Percentiles rank a stretch among this genome's conserved stretches.
These are phyloP conservation scores for Meloidogyne floridensis DNA, from an alignment of 1,140 invertebrate genomes.

Conservation along the genomic window DNA sequence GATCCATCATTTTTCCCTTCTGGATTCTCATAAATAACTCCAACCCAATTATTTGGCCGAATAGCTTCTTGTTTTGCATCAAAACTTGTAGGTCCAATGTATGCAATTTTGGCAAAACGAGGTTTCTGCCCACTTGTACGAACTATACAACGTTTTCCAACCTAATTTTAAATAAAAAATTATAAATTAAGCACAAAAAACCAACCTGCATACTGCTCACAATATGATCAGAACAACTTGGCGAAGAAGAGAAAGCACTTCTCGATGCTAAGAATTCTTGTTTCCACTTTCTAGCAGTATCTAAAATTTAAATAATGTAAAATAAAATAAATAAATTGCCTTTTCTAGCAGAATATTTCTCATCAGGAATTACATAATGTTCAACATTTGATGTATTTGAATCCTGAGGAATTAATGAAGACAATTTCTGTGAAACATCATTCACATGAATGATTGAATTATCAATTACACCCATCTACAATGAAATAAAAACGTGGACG, in stretches of 20 bases:
- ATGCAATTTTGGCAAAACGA: slow-evolving; percentile 31
- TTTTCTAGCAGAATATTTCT: slow-evolving; percentile 41
- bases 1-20: slow-evolving; percentile 43
- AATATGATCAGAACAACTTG: neutral
- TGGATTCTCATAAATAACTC: slow-evolving; percentile 41
- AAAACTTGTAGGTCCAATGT: slow-evolving; percentile 41
- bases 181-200: neutral
- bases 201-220: slow-evolving; percentile 5
- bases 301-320: slow-evolving; percentile 30
- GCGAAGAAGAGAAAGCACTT: neutral
- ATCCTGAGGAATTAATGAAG: neutral
- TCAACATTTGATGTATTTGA: neutral
- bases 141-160: slow-evolving; percentile 38
- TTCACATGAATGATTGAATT: slow-evolving; percentile 31
- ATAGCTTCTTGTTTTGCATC: neutral
- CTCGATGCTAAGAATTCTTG: slow-evolving; percentile 27
- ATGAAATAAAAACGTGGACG: neutral
- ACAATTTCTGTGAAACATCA: neutral
- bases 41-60: slow-evolving; percentile 34
- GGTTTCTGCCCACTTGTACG: slow-evolving; percentile 19
- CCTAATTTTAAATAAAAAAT: slow-evolving; percentile 9
- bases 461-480: slow-evolving; percentile 32
- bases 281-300: slow-evolving; percentile 41
- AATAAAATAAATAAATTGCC: neutral
- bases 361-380: slow-evolving; percentile 35